phyloP scores from a whole-genome alignment of 2,113 vertebrate genomes.

The Nicator chloris region DNA sequence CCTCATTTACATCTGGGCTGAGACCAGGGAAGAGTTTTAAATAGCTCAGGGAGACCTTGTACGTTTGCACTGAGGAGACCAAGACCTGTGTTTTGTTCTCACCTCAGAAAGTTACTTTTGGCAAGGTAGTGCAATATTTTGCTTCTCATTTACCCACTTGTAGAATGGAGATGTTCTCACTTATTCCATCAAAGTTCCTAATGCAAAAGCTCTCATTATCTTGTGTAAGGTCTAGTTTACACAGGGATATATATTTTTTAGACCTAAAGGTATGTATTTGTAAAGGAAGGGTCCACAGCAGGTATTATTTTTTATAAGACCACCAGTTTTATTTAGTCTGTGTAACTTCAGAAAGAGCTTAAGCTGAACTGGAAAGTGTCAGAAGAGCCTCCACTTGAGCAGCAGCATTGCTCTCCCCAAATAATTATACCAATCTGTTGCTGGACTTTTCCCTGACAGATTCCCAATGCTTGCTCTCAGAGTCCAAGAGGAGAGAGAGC shows the following conservation, averaged over 20 bases:
- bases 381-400: not conserved
- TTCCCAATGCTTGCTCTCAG: not conserved
- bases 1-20: not conserved
- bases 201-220: not conserved
- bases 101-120: not conserved
- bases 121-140: not conserved
- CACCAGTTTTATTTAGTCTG: not conserved
- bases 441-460: not conserved
- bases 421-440: not conserved
- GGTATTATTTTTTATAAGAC: not conserved
- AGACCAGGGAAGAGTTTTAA: not conserved
- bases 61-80: not conserved
- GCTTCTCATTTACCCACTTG: not conserved
- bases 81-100: not conserved
- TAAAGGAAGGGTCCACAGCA: not conserved
- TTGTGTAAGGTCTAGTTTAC: not conserved
- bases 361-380: not conserved
- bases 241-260: not conserved
- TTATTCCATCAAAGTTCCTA: not conserved
- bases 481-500: not conserved
- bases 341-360: not conserved
- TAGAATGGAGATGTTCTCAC: not conserved
- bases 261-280: not conserved
- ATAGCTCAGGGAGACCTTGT: not conserved
- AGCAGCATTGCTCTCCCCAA: not conserved